Percentiles rank a stretch among this genome's conserved stretches.
Evolutionary conservation across 37 sponge, comb jelly and placozoan species (phyloP).

Genomic region (Amphimedon queenslandica): DNA sequence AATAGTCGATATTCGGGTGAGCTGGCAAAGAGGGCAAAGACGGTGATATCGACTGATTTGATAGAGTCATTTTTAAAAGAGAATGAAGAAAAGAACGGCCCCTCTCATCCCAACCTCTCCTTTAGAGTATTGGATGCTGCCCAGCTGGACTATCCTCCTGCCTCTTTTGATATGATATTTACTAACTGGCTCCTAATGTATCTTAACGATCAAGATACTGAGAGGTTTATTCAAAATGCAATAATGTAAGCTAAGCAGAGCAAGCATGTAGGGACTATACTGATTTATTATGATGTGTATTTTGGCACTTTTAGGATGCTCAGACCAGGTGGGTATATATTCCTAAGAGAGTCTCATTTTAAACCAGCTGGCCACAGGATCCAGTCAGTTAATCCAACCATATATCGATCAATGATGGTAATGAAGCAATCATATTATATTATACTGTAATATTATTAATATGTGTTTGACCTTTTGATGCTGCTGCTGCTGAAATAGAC

Average conservation of each 20-base stretch:
- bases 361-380: constrained; percentile 28
- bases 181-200: constrained; percentile 71
- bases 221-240: constrained; percentile 10
- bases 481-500: too few species aligned
- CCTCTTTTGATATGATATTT: constrained; percentile 49
- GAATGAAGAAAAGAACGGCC: constrained; percentile 41
- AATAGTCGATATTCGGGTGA: constrained; percentile 41
- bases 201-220: constrained; percentile 46
- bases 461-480: neutral
- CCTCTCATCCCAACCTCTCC: constrained; percentile 14
- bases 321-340: constrained; percentile 30
- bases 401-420: constrained; percentile 26
- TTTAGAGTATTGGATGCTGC: constrained; percentile 41
- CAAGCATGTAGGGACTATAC: neutral
- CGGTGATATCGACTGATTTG: constrained; percentile 46
- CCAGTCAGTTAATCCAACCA: constrained; percentile 21
- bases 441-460: neutral
- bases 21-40: constrained; percentile 35
- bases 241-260: constrained; percentile 12
- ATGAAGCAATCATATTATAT: too few species aligned
- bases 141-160: constrained; percentile 16
- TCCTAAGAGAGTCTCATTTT: constrained; percentile 62
- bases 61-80: constrained; percentile 54
- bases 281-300: neutral
- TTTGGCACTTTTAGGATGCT: constrained; percentile 15